Base-by-base conservation (phyloP, 2,888 invertebrate species). In the Catocala nupta region DNA sequence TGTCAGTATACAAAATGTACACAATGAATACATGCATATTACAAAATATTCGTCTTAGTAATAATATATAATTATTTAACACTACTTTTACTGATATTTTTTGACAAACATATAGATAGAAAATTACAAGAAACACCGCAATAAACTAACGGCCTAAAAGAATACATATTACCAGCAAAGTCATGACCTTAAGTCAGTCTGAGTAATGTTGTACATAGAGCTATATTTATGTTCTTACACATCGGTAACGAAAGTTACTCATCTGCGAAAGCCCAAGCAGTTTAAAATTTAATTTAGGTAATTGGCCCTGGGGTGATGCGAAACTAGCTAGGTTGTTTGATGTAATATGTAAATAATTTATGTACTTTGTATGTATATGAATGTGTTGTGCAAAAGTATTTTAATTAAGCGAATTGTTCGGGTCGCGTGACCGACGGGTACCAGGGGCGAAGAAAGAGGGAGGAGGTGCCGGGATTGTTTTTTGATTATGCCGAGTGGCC, bases 401-500 rank as follows among this genome's bases (percentile, higher is more conserved):
- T 78, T 78, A 80, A 79, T 80, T 71, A 79, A 70, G 57, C 48
- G 59, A 78, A 73, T 75, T 66, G 70, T 56, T 64, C 13, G 48
- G 75, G 63, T 68, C 49, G 76, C 76, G 78, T 75, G 76, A 64
- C 60, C 59, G 54, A 16, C n/a, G 54, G 25, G 45, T 59, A 55
- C 55, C 56, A 70, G 55, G 59, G 51, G 59, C 52, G 64, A 50
- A 59, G 55, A 57, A 64, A 59, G 11, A 47, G 57, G 53, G 60
- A 10, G 48, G 59, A 55, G 69, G 58, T 56, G 63, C 67, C 68
- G 67, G 75, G 82, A 82, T 82, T 83, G 80, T 80, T 80, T 83
- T 80, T 78, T 80, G 78, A 79, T 77, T 79, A 77, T 73, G 67
- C 71, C 72, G 70, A 69, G 63, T 73, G 80, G 63, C 76, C 81